Percentiles rank a stretch among this genome's conserved stretches.
Evolutionary conservation across 2,113 vertebrate species (phyloP).

Genomic region (Percina caprodes): DNA sequence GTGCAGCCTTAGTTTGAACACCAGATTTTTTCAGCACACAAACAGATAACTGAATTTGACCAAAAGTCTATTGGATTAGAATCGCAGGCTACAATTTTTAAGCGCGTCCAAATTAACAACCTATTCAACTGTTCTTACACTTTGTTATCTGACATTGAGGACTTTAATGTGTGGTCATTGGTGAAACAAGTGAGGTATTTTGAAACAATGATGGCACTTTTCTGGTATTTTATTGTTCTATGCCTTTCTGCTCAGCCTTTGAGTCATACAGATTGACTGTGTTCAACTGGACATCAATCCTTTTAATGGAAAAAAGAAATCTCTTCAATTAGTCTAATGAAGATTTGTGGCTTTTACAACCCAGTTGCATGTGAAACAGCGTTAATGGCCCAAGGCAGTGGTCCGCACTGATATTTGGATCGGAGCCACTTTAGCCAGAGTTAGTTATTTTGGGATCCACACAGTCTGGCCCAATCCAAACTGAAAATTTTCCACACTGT

Average conservation of each 20-base stretch:
- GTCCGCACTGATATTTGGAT: constrained; percentile 49
- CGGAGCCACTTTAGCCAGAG: constrained; percentile 36
- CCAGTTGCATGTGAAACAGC: constrained; percentile 21
- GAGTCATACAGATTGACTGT: neutral
- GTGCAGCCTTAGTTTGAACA: too few relatives aligned
- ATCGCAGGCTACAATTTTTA: too few relatives aligned
- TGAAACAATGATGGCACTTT: neutral
- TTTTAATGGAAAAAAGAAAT: constrained; percentile 32
- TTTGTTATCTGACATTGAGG: neutral
- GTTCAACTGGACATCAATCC: constrained; percentile 7
- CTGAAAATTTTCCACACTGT: constrained; percentile 44
- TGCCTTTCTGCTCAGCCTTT: neutral
- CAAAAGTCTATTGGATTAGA: too few relatives aligned
- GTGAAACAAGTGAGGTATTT: neutral
- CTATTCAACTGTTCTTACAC: neutral
- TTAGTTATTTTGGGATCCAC: constrained; percentile 61
- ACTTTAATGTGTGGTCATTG: neutral
- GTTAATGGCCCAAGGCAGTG: constrained; percentile 24
- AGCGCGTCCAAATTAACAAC: neutral
- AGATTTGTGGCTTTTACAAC: constrained; percentile 6
- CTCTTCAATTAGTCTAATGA: constrained; percentile 45
- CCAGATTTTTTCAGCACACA: too few relatives aligned
- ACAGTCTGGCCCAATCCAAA: constrained; percentile 29
- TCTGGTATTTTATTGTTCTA: neutral
- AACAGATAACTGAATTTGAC: too few relatives aligned